phyloP scores from a whole-genome alignment of 2,888 invertebrate genomes.

The Chymomyza amoena region DNA sequence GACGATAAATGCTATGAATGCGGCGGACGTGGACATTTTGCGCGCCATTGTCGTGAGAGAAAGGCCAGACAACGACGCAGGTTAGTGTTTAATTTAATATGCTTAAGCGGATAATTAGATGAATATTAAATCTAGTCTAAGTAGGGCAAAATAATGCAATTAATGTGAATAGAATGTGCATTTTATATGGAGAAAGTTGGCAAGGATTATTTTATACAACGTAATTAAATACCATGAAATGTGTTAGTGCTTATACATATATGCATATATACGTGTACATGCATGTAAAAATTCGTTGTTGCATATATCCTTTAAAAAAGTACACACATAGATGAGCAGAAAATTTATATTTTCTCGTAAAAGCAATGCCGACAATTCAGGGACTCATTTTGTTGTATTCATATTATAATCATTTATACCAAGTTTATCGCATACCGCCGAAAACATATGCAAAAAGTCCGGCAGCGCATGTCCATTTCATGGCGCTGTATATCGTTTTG shows the following conservation, averaged over 20 bases:
- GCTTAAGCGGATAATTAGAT: not conserved
- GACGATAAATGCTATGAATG: constrained; percentile 97
- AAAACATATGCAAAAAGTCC: not conserved
- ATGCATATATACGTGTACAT: not conserved
- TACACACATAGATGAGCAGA: not conserved
- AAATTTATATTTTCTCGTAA: no score
- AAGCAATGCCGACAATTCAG: not conserved
- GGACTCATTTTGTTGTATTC: not conserved
- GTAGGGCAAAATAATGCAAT: not conserved
- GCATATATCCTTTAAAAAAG: not conserved
- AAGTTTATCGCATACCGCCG: not conserved
- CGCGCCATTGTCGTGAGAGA: constrained; percentile 89
- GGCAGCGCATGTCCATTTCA: not conserved
- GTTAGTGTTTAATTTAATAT: constrained; percentile 60
- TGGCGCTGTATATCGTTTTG: not conserved
- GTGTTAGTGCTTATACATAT: not conserved
- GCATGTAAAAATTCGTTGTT: not conserved
- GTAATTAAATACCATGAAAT: not conserved
- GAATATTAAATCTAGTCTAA: not conserved
- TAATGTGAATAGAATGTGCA: not conserved
- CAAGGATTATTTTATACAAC: not conserved
- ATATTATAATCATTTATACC: not conserved
- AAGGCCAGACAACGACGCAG: constrained; percentile 82
- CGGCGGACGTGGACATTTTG: constrained; percentile 95
- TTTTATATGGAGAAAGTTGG: not conserved